phyloP scores from a whole-genome alignment of 2,113 vertebrate species.

The Zeus faber region DNA sequence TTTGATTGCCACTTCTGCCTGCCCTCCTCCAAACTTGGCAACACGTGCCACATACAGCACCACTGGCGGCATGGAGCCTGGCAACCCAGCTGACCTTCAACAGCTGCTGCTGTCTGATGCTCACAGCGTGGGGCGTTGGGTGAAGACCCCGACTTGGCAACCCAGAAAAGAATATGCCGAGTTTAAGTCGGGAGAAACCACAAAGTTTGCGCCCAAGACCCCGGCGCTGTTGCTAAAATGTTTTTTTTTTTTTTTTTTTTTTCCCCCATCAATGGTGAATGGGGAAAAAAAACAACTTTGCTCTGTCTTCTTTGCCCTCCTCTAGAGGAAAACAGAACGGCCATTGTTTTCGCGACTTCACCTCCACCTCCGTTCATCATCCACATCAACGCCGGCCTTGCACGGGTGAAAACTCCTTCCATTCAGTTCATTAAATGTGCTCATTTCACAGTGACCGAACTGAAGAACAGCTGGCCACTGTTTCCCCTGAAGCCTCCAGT shows the following conservation, averaged over 20 bases:
- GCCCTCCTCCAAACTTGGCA: not conserved
- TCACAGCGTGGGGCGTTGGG: conserved; percentile 1
- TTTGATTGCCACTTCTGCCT: not conserved
- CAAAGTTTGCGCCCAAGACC: too few relatives aligned
- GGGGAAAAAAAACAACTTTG: too few relatives aligned
- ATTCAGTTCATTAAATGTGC: not conserved
- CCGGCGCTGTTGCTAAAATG: too few relatives aligned
- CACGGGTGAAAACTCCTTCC: not conserved
- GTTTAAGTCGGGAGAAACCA: not conserved
- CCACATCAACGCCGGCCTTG: not conserved
- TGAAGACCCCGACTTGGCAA: conserved; percentile 26
- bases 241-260: not conserved
- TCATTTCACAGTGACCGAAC: not conserved
- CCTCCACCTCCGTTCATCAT: not conserved
- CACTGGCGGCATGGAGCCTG: not conserved
- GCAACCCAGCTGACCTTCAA: conserved; percentile 8
- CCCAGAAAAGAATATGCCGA: too few relatives aligned
- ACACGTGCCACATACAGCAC: not conserved
- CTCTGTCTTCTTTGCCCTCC: not conserved
- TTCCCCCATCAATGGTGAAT: too few relatives aligned
- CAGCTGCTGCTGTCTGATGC: conserved; percentile 23
- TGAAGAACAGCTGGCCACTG: not conserved
- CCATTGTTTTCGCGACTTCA: not conserved
- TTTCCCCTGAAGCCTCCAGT: not conserved
- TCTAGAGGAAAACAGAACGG: not conserved